Percentiles rank a stretch among this genome's conserved stretches.
Evolutionary conservation across 2,888 invertebrate species (phyloP).

Genomic region (Rhamnusium bicolor): DNA sequence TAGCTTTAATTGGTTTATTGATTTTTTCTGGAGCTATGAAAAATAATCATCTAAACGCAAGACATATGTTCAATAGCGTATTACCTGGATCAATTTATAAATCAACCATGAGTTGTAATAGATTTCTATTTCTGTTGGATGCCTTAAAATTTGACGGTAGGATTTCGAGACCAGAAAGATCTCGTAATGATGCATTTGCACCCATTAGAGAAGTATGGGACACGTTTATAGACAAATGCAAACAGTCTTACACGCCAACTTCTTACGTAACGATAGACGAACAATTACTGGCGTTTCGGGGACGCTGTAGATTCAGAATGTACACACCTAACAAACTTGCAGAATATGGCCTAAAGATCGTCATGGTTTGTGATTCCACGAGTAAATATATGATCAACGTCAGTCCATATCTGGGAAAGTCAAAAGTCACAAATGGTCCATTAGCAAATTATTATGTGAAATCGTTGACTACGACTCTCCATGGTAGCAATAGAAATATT

Average conservation of each 20-base stretch:
- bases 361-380: neutral
- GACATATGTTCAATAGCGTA: neutral
- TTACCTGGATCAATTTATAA: too few species aligned
- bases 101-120: too few species aligned
- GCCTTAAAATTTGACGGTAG: too few species aligned
- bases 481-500: constrained; percentile 1
- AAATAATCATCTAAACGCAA: neutral
- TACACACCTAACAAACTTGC: neutral
- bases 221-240: neutral
- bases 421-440: neutral
- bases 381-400: neutral
- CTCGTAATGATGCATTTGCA: neutral
- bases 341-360: neutral
- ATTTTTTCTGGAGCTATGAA: too few species aligned
- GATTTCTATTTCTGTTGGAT: too few species aligned
- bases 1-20: neutral
- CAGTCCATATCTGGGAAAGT: neutral
- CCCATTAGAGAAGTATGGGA: neutral
- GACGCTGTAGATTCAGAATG: neutral
- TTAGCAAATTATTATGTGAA: constrained; percentile 1
- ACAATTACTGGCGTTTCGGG: neutral
- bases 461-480: neutral
- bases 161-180: neutral
- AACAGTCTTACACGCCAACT: neutral
- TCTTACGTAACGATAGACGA: neutral